These are phyloP conservation scores for Gasterosteus aculeatus DNA, from an alignment of 2,113 vertebrate species.

Conservation along the genomic window DNA sequence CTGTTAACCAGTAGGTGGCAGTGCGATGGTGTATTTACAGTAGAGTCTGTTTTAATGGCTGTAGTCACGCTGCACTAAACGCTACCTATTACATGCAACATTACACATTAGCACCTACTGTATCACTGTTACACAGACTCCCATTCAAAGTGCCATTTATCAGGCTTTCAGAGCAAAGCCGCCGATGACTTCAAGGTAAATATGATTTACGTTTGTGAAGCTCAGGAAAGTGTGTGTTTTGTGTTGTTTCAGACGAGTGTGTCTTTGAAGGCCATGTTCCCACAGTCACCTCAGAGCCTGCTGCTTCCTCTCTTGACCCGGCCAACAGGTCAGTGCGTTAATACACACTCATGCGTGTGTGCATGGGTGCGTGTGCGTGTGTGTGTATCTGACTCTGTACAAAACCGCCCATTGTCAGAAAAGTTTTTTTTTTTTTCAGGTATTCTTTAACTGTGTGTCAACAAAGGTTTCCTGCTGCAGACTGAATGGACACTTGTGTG, in stretches of 20 bases:
- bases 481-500: constrained; percentile 41
- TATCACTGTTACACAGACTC: constrained; percentile 61
- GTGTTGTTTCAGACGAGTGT: constrained; percentile 82
- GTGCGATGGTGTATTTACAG: constrained; percentile 44
- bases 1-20: constrained; percentile 68
- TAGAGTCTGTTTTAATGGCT: constrained; percentile 34
- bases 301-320: constrained; percentile 78
- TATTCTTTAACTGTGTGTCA: constrained; percentile 59
- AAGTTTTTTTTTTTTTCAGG: background rate
- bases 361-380: background rate
- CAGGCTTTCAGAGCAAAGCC: constrained; percentile 44
- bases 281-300: constrained; percentile 79
- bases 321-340: constrained; percentile 83
- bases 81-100: constrained; percentile 70
- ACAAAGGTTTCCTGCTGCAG: constrained; percentile 36
- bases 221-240: constrained; percentile 24
- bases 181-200: constrained; percentile 32
- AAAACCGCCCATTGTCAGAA: constrained; percentile 41
- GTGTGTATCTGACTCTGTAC: constrained; percentile 17
- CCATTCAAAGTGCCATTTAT: constrained; percentile 64
- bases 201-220: constrained; percentile 43
- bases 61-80: constrained; percentile 63
- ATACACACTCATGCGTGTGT: background rate
- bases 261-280: constrained; percentile 88
- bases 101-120: constrained; percentile 67